phyloP scores from a whole-genome alignment of 2,888 invertebrate genomes.

The Drosophila aldrichi region DNA sequence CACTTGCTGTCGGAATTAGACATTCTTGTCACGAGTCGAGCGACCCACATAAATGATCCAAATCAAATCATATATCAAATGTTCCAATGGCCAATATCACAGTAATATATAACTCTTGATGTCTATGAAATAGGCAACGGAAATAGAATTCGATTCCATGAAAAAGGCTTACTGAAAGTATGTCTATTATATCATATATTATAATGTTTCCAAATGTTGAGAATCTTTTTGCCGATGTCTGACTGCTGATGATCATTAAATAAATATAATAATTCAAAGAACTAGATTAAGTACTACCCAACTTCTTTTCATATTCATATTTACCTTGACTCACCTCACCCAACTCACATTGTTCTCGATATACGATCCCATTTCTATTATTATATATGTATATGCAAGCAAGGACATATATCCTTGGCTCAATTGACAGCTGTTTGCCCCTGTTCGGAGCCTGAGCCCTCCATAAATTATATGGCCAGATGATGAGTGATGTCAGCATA shows the following conservation, averaged over 20 bases:
- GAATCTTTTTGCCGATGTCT: too few species aligned
- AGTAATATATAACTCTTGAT: neutral
- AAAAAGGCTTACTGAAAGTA: neutral
- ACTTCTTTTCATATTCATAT: neutral
- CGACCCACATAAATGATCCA: neutral
- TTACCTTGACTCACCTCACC: neutral
- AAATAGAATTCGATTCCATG: neutral
- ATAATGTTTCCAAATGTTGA: too few species aligned
- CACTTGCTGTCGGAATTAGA: neutral
- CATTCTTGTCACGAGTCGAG: neutral
- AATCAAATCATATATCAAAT: neutral
- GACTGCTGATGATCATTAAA: too few species aligned
- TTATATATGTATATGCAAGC: neutral
- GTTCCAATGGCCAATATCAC: neutral
- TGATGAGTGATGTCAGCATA: conserved; percentile 80
- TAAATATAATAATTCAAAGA: neutral
- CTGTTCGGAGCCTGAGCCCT: conserved; percentile 11
- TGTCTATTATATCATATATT: too few species aligned
- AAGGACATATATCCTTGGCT: neutral
- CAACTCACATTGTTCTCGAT: neutral
- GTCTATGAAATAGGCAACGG: neutral
- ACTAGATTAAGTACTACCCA: neutral
- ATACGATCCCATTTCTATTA: neutral
- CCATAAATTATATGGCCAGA: conserved; percentile 77
- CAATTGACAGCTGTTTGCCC: conserved; percentile 39